Base-by-base conservation (phyloP, 2,888 invertebrate species). In the Ischnura elegans region DNA sequence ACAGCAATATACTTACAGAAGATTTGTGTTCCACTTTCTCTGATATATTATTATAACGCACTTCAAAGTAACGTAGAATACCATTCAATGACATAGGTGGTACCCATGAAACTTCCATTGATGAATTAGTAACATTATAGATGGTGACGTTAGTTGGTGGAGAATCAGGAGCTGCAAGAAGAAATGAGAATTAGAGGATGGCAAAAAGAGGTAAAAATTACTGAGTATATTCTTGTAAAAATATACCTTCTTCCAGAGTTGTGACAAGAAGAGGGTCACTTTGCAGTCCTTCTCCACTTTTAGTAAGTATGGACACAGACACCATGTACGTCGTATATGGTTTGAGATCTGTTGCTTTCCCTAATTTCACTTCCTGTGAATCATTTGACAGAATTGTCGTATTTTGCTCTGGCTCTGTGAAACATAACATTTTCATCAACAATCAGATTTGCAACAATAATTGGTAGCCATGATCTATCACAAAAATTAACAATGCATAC, bases 241-340 rank as follows among this genome's bases (percentile, higher is more conserved):
- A 95, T 94, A 96, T 97, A 95, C 97, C 97, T 94, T 97, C 97
- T 96, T 98, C 98, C 29, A 97, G 96, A 0, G 98, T 98, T 5
- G 97, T 97, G 84, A 97, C 97, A 93, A 96, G 96, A 2, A 97
- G 95, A 94, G 97, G 96, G 96, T 98, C 97, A 96, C 97, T 97
- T 93, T 96, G 96, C 45, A 94, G 94, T 87, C 95, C 95, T 94
- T 96, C 96, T 10, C 96, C 97, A 87, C 96, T 96, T 93, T 96
- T 96, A 0, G 97, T 97, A 76, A 97, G 96, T 94, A 98, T 97
- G 61, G 97, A 96, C 94, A 98, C 97, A 43, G 96, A 96, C 90
- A 98, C 96, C 95, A 97, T 97, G 95, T 98, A 98, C 0, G 97
- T 97, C 5, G 97, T 97, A 95, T 97, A 98, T 0, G 98, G 98